Evolutionary conservation across 2,888 invertebrate genomes (phyloP).

Genomic region (Cremastinae sp.): DNA sequence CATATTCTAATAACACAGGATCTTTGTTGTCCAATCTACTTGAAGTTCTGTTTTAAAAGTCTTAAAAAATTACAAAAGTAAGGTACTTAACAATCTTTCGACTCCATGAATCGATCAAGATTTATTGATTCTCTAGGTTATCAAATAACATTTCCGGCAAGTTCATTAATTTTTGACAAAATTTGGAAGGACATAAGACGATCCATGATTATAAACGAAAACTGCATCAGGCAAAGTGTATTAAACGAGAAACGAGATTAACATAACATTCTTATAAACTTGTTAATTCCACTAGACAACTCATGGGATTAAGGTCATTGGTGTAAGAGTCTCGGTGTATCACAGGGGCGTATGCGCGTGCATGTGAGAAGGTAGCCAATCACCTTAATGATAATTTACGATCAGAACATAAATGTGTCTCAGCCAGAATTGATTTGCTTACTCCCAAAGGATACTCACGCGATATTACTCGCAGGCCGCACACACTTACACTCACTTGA

Average conservation of each 20-base stretch:
- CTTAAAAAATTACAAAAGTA: too few species aligned
- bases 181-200: background rate
- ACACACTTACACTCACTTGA: slow-evolving; percentile 27
- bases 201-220: background rate
- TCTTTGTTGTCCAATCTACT: too few species aligned
- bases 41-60: too few species aligned
- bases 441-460: slow-evolving; percentile 73
- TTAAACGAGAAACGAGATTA: slow-evolving; percentile 11
- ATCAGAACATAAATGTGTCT: slow-evolving; percentile 74
- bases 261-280: slow-evolving; percentile 10
- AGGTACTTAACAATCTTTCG: too few species aligned
- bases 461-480: slow-evolving; percentile 61
- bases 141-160: background rate
- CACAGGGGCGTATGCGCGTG: slow-evolving; percentile 48
- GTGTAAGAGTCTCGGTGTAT: slow-evolving; percentile 39
- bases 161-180: slow-evolving; percentile 14
- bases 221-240: background rate
- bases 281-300: slow-evolving; percentile 34
- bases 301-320: slow-evolving; percentile 46
- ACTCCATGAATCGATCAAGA: too few species aligned
- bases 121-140: background rate
- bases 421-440: slow-evolving; percentile 76
- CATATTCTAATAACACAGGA: too few species aligned
- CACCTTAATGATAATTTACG: slow-evolving; percentile 80
- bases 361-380: slow-evolving; percentile 72